These are phyloP conservation scores for Poeciliopsis infans DNA, from an alignment of 2,797 vertebrate species.

Conservation along the genomic window DNA sequence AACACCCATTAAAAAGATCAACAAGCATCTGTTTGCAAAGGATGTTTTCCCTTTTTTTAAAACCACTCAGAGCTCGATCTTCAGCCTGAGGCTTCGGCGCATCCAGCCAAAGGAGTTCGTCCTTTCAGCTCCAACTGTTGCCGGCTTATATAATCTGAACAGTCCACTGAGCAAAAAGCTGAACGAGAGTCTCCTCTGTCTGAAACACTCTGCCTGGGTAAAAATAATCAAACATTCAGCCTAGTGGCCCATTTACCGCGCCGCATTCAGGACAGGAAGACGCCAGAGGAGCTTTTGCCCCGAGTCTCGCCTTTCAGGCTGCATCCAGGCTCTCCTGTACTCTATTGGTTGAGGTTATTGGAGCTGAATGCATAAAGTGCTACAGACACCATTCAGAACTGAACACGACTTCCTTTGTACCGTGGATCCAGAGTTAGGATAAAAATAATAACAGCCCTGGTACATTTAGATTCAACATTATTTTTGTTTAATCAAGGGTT, in stretches of 20 bases:
- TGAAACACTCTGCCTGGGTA: background rate
- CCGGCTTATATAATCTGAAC: slow-evolving; percentile 12
- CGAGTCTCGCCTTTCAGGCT: background rate
- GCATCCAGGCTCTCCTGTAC: background rate
- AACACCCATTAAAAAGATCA: slow-evolving; percentile 5
- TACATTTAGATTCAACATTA: background rate
- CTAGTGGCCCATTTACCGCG: slow-evolving; percentile 1
- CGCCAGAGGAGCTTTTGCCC: background rate
- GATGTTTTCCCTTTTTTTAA: background rate
- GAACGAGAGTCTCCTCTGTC: background rate
- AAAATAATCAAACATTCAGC: slow-evolving; percentile 15
- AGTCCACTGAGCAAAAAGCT: slow-evolving; percentile 9
- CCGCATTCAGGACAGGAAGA: background rate
- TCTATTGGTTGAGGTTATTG: background rate
- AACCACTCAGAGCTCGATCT: background rate
- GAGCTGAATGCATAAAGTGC: slow-evolving; percentile 11
- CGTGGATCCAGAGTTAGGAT: background rate
- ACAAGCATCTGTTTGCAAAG: background rate
- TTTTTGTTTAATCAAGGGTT: background rate
- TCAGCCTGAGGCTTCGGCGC: background rate
- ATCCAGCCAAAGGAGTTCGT: background rate
- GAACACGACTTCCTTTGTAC: background rate
- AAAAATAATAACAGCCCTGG: background rate
- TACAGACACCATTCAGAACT: background rate
- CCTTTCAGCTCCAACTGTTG: background rate